Percentiles rank a stretch among this genome's conserved stretches.
phyloP scores from a whole-genome alignment of 2,797 vertebrate species.

The Rhincodon typus region DNA sequence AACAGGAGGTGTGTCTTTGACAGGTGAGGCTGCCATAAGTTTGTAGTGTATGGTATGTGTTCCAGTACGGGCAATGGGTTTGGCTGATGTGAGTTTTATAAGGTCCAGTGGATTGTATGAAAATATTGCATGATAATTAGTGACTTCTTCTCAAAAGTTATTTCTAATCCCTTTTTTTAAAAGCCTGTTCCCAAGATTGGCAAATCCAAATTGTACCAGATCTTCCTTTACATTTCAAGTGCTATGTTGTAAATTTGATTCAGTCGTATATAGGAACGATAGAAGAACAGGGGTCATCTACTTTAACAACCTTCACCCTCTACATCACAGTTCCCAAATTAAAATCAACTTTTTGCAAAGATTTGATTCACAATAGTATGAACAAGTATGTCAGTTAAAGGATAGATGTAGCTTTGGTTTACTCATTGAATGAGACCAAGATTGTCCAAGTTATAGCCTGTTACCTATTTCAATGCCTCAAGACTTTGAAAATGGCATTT shows the following conservation, averaged over 20 bases:
- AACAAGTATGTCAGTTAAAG: neutral
- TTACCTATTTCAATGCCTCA: neutral
- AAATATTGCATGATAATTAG: neutral
- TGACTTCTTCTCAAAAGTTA: neutral
- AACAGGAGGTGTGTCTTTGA: neutral
- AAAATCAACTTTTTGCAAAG: neutral
- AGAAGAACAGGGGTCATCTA: neutral
- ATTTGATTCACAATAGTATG: neutral
- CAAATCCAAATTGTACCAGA: neutral
- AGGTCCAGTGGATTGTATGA: neutral
- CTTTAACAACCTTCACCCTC: neutral
- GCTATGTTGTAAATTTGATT: neutral
- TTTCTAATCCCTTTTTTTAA: neutral
- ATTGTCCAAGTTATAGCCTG: neutral
- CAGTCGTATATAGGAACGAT: neutral
- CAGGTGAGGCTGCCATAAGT: neutral
- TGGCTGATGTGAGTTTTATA: neutral
- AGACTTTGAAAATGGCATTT: neutral
- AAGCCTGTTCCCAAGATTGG: neutral
- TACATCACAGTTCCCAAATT: neutral
- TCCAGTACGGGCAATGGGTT: neutral
- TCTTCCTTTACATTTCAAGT: neutral
- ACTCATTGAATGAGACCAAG: neutral
- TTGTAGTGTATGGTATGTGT: neutral
- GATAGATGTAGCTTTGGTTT: neutral